Evolutionary conservation across 2,888 invertebrate genomes (phyloP), one percentile per base, ranked within the genome.

Genomic region (Drosophila nr. fundita): DNA sequence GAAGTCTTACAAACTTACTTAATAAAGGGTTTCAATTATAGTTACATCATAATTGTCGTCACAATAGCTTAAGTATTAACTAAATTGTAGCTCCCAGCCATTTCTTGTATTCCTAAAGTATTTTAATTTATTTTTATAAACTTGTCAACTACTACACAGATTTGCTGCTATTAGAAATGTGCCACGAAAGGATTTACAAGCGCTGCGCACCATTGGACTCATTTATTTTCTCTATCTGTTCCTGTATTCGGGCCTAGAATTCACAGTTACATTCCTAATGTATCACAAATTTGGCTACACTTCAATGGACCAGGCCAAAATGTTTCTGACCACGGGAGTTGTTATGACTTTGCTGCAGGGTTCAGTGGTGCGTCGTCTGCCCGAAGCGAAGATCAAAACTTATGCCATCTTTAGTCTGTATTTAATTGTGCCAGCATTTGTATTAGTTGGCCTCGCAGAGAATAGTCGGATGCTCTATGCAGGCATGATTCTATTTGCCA

Each of bases 281-380:
- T 99, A 99, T 94, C 96, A 98, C 89, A 95, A 96, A 45, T 99
- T 99, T 92, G 95, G 96, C 60, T 99, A 97, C 92, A 96, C 96
- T 64, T 97, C 98, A 53, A 97, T 98, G 96, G 97, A 99, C 93
- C 99, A 99, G 94, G 99, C 99, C 8, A 97, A 97, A 95, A 98
- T 99, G 98, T 99, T 99, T 93, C 95, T 99, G 87, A 96, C 96
- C 64, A 97, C 98, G 89, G 99, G 96, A 60, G 84, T 97, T 50
- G 95, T 97, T 68, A 99, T 99, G 99, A 97, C 98, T 21, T 82
- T 96, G 52, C 94, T 98, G 62, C 98, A 99, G 94, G 98, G 99
- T 49, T 96, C 96, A 4, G 97, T 97, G 90, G 97, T 98, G 0
- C 95, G 99, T 64, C 94, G 96, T 65, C 94, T 99, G 45, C 95